Evolutionary conservation across 2,888 invertebrate genomes (phyloP), one percentile per base, ranked within the genome.

Genomic region (Drosophila antonietae): DNA sequence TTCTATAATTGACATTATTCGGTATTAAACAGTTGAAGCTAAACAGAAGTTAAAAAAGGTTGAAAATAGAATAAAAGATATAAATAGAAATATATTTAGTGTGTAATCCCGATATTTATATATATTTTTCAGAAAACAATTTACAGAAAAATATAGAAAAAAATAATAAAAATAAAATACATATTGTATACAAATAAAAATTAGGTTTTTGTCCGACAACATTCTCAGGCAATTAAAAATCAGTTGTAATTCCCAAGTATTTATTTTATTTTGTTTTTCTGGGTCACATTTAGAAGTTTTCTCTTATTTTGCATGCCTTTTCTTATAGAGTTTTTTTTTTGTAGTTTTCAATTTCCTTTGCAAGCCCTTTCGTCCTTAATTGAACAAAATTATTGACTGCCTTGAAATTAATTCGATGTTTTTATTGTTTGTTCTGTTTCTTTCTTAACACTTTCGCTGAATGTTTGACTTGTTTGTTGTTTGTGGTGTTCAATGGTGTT

Each of bases 391-490:
- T 64, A 63, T 51, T 69, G 56, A 75, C 47, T 78, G 79, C 79
- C 82, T 81, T 68, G 73, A 86, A 75, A 83, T 80, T 89, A 83
- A 87, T 82, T 80, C 67, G 73, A 64, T 77, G 49, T 83, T 81
- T 79, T 68, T 64, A 77, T 88, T 83, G 75, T 83, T 84, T 81
- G 56, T 78, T 81, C 75, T 79, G 75, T 82, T 69, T 73, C 75
- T 75, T 80, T 87, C 68, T 81, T 86, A 79, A 87, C 82, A 78
- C 74, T 72, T 87, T 89, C 70, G 88, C 87, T 89, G 89, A 84
- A 84, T 84, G 84, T 87, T 89, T 87, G 89, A 89, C 87, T 84
- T 89, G 84, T 84, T 84, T 84, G 83, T 89, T 89, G 83, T 87
- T 84, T 88, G 84, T 84, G 84, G 84, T 88, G 89, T 89, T 86